Evolutionary conservation across 2,113 vertebrate genomes (phyloP).

Genomic region (Proterorhinus semilunaris): DNA sequence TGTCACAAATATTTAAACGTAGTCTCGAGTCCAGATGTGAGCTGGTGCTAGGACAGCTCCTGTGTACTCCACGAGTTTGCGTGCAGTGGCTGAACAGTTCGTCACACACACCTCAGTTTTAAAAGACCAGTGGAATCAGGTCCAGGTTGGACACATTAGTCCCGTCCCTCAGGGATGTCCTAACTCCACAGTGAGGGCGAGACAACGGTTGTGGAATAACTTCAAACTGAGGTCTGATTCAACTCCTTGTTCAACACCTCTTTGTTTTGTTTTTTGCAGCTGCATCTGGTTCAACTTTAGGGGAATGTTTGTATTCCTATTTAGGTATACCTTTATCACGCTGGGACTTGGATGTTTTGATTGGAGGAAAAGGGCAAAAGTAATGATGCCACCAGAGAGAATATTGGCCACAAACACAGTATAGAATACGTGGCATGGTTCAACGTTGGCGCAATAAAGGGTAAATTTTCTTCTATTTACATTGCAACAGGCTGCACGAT

Average conservation of each 20-base stretch:
- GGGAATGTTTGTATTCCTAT: constrained; percentile 75
- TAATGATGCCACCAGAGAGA: constrained; percentile 60
- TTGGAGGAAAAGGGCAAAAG: constrained; percentile 71
- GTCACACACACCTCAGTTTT: constrained; percentile 31
- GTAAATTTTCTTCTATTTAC: too few relatives aligned
- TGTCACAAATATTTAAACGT: constrained; percentile 32
- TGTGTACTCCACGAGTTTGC: constrained; percentile 26
- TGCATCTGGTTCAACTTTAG: constrained; percentile 75
- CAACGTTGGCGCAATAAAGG: too few relatives aligned
- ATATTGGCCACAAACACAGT: constrained; percentile 25
- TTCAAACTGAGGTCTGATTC: constrained; percentile 57
- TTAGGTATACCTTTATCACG: constrained; percentile 72
- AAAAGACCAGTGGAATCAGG: constrained; percentile 45
- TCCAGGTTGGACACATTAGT: constrained; percentile 42
- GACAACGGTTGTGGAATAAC: constrained; percentile 37
- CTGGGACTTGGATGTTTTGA: constrained; percentile 80
- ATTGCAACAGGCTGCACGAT: too few relatives aligned
- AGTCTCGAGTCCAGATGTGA: constrained; percentile 23
- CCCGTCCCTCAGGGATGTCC: constrained; percentile 37
- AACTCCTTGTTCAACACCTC: constrained; percentile 67
- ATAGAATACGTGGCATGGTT: too few relatives aligned
- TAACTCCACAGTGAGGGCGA: constrained; percentile 18
- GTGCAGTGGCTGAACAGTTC: constrained; percentile 36
- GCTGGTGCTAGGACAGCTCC: constrained; percentile 14
- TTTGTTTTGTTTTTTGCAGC: constrained; percentile 63